Conservation (phyloP, 2,888 invertebrate genomes). For the Mesochorus sp. region DNA sequence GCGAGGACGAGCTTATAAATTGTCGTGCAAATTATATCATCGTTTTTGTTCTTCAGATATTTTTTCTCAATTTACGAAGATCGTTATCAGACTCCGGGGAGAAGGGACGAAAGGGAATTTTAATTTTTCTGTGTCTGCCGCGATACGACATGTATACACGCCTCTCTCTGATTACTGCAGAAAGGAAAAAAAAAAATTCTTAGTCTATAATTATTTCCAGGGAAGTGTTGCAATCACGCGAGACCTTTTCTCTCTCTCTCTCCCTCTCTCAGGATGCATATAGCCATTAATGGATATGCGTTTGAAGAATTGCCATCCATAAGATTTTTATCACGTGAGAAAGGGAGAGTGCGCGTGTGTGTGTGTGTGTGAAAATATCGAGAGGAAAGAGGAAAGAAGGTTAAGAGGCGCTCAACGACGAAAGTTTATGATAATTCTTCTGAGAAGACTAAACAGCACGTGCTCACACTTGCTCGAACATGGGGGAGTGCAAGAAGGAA, state of each 20-base stretch:
- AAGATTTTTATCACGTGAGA: conserved; percentile 43
- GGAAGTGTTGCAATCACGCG: conserved; percentile 54
- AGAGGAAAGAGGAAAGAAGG: neutral
- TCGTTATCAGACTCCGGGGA: conserved; percentile 22
- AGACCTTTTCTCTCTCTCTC: conserved; percentile 22
- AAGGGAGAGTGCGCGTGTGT: neutral
- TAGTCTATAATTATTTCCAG: conserved; percentile 54
- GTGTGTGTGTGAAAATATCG: neutral
- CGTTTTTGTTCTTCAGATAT: conserved; percentile 39
- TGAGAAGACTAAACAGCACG: conserved; percentile 63
- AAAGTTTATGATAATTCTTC: conserved; percentile 57
- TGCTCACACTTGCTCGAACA: conserved; percentile 58
- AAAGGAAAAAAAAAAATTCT: conserved; percentile 15
- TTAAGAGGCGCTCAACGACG: conserved; percentile 44
- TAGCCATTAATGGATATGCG: conserved; percentile 47
- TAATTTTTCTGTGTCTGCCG: conserved; percentile 16
- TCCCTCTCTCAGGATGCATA: conserved; percentile 2
- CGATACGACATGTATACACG: conserved; percentile 28
- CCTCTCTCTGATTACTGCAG: conserved; percentile 23
- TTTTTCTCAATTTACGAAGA: conserved; percentile 47
- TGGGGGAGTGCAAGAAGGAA: conserved; percentile 17
- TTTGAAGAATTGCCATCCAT: conserved; percentile 52
- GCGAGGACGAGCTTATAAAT: neutral
- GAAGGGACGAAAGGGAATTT: conserved; percentile 3
- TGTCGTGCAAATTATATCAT: conserved; percentile 31